Base-by-base conservation (phyloP, 37 sponge, comb jelly and placozoan genomes). In the Aplysina aerophoba region DNA sequence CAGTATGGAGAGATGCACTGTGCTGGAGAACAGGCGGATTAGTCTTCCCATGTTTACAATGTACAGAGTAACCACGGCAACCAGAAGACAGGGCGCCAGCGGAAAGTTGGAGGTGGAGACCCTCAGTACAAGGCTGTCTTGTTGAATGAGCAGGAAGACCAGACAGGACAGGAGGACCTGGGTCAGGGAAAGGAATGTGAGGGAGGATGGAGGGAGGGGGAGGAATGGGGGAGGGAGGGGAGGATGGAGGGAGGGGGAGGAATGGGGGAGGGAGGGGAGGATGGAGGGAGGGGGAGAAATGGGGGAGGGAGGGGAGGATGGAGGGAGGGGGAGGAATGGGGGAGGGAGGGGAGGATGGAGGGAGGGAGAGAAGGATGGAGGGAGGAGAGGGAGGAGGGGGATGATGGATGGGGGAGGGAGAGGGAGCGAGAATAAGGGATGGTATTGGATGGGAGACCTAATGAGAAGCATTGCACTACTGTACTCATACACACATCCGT, bases 91-190 rank as follows among this genome's bases (percentile, higher is more conserved):
- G 0, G 89, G 89, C 33, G 89, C 79, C 54, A 88, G 69, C 40
- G 85, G 85, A 27, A 91, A 17, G 55, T 44, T 82, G 40, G 83
- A 59, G 25, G 58, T 85, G 27, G 56, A 21, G 1, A 75, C 40
- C 22, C 86, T 68, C 16, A 83, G 27, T 28, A 88, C 14, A 15
- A 19, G 25, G 55, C 80, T 83, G 57, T 85, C 92, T 85, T 82
- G 79, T 39, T 88, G 86, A 65, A 74, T 40, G 56, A 88, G 83
- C 16, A 88, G 80, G 38, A 92, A 88, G 8, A 86, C 61, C 21
- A 78, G 62, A 11, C 79, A 84, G 53, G 61, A 44, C 12, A 83
- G 57, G 19, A 88, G 59, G 38, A 92, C 81, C 88, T 88, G 71
- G 11, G 54, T 20, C 20, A 25, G 60, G 28, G 72, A 37, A 0